These are phyloP conservation scores for Nomada fucata DNA, from an alignment of 2,888 invertebrate genomes.

Conservation along the genomic window DNA sequence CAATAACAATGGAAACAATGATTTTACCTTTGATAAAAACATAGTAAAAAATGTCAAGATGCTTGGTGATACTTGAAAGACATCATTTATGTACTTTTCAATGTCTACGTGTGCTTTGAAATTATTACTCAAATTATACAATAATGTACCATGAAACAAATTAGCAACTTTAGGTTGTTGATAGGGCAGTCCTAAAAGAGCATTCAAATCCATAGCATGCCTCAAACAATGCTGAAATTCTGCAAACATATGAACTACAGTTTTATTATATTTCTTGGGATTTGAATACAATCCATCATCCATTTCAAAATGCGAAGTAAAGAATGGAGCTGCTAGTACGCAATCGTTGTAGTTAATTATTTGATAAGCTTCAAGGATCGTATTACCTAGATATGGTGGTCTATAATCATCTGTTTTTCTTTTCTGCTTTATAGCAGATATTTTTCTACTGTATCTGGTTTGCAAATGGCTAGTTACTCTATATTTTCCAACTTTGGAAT, in stretches of 20 bases:
- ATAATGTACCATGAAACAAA: constrained; percentile 90
- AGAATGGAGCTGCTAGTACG: constrained; percentile 86
- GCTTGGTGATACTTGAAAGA: constrained; percentile 79
- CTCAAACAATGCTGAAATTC: constrained; percentile 88
- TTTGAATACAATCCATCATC: constrained; percentile 85
- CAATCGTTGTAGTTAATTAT: constrained; percentile 86
- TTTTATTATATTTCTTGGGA: constrained; percentile 86
- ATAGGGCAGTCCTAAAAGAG: constrained; percentile 87
- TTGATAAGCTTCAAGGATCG: constrained; percentile 84
- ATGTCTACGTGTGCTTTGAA: constrained; percentile 87
- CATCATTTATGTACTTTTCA: constrained; percentile 84
- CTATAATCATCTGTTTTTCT: constrained; percentile 28
- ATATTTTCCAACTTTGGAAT: constrained; percentile 86
- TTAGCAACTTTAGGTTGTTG: constrained; percentile 86
- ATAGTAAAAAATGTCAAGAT: constrained; percentile 76
- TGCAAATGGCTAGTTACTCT: constrained; percentile 85
- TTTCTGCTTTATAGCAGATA: constrained; percentile 28
- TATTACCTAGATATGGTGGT: constrained; percentile 71
- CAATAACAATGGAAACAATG: constrained; percentile 48
- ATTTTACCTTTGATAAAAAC: constrained; percentile 68
- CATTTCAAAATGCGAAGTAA: constrained; percentile 87
- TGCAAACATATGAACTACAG: constrained; percentile 87
- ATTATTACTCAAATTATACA: constrained; percentile 89
- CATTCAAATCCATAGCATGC: constrained; percentile 88
- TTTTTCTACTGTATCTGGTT: constrained; percentile 84